Evolutionary conservation across 2,113 vertebrate species (phyloP).

Genomic region (Malurus elegans): DNA sequence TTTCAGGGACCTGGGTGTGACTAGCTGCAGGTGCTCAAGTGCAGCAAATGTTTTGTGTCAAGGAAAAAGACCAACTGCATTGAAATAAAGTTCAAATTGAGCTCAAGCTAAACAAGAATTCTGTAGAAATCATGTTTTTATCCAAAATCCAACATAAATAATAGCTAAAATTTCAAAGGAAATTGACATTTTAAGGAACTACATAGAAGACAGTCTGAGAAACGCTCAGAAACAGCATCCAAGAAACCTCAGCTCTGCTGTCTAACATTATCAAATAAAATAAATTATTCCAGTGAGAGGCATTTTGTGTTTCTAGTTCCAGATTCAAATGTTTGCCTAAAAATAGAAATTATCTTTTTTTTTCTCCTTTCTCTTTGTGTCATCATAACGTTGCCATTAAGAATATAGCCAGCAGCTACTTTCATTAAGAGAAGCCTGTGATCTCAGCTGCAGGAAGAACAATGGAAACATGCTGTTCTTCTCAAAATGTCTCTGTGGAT

Average conservation of each 20-base stretch:
- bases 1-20: neutral
- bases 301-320: neutral
- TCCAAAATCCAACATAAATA: neutral
- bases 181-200: neutral
- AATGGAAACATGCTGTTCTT: conserved; percentile 44
- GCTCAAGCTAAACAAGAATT: neutral
- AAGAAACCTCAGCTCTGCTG: neutral
- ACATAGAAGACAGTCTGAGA: neutral
- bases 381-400: conserved; percentile 14
- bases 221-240: neutral
- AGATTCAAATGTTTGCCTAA: conserved; percentile 33
- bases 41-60: neutral
- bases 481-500: conserved; percentile 41
- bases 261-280: neutral
- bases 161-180: neutral
- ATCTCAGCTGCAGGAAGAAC: conserved; percentile 45
- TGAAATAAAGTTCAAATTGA: neutral
- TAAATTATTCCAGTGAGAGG: neutral
- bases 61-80: neutral
- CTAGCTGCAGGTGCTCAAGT: neutral
- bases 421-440: conserved; percentile 18
- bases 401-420: conserved; percentile 43
- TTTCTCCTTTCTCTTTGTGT: neutral
- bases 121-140: neutral
- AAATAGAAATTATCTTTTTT: neutral